Evolutionary conservation across 1,140 invertebrate species (phyloP), one percentile per base, ranked within the genome.

Genomic region (Drosophila albomicans): DNA sequence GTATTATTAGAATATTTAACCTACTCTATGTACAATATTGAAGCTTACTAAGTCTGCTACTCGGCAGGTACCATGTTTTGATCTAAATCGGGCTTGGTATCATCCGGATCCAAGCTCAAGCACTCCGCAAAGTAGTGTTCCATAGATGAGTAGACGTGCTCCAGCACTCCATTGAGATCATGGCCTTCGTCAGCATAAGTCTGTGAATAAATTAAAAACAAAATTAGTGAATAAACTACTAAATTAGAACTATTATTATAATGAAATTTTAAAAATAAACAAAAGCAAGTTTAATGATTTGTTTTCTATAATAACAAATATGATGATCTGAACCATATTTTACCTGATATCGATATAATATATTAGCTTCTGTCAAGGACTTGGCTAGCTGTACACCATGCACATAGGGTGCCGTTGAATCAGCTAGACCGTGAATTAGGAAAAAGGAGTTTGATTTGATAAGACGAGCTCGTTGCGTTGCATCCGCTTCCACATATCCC

Each of bases 301-400:
- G 32, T 6, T 32, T 5, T 25, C 20, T 25, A 25, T 25, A 25
- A 25, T 25, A 25, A 25, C 20, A 25, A 25, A 25, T 25, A 20
- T 20, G 2, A 3, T 20, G 20, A 20, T 20, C 30, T 32, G 30
- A 32, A 7, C 5, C 30, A 32, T 3, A 32, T 32, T 32, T 32
- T 70, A 99, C 98, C 96, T 98, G 97, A 93, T 98, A 97, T 93
- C 96, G 95, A 93, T 98, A 99, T 72, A 98, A 94, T 70, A 98
- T 95, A 82, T 96, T 96, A 64, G 96, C 96, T 82, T 97, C 95
- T 20, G 97, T 96, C 71, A 99, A 94, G 69, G 97, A 96, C 91
- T 96, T 96, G 38, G 98, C 97, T 62, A 99, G 94, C 91, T 97
- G 95, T 92, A 98, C 95, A 68, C 96, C 96, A 93, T 99, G 98